Evolutionary conservation across 2,797 vertebrate genomes (phyloP), one percentile per base, ranked within the genome.

Genomic region (Sciaenops ocellatus): DNA sequence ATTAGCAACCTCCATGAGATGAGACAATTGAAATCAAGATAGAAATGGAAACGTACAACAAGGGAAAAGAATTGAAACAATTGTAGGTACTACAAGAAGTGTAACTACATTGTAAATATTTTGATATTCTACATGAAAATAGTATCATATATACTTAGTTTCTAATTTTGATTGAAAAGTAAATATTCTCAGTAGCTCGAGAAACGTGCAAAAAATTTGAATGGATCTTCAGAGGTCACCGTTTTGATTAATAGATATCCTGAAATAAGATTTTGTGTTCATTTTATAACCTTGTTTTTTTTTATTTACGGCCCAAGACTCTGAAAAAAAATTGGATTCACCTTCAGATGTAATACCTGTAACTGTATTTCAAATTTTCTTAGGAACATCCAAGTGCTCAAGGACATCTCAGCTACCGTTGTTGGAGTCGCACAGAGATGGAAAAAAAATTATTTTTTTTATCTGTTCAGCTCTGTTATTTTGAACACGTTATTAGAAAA

Each of bases 371-470:
- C 30, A 17, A 3, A 42, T 6, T n/a, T 46, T 34, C 24, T 17
- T 18, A 17, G 54, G 46, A 48, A 59, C 22, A 69, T 38, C 71
- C 56, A 26, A 18, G 18, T 10, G 61, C 79, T 80, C 79, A 78
- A 73, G 67, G 81, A 61, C 70, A 51, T 48, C 16, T 75, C 34
- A 15, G 51, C 20, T 12, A 41, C 55, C 61, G 68, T 63, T 41
- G 34, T 61, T 59, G n/a, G 61, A 74, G 26, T 38, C 11, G 6
- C 7, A 47, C 30, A 48, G 41, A 76, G n/a, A 54, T 47, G 34
- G 44, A 34, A 16, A 17, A 15, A 52, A 41, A 41, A 41, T 16
- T 8, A 4, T 20, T 2, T 15, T 11, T 57, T 16, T 30, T 4
- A 6, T 26, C 38, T 0, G 3, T 72, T 69, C 17, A 74, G 41